Conservation (phyloP, 2,888 invertebrate genomes). For the Agonopterix arenella region DNA sequence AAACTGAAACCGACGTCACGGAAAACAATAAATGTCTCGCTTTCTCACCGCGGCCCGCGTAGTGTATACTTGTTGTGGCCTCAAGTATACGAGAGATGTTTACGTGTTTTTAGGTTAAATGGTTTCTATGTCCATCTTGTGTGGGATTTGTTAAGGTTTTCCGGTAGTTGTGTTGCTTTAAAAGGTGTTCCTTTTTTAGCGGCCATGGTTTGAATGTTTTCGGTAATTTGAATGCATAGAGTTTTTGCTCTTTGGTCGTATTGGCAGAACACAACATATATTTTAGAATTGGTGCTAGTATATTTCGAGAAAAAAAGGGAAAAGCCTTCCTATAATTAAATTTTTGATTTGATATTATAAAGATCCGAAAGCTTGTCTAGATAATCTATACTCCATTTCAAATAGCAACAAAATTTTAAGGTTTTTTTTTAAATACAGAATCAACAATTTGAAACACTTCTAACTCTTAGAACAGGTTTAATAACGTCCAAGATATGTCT, state of each 20-base stretch:
- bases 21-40: slow-evolving; percentile 20
- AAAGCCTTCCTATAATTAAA: no score
- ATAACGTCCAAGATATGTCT: no score
- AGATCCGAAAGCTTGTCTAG: no score
- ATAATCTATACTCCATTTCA: no score
- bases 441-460: no score
- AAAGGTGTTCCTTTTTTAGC: neutral
- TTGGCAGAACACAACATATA: neutral
- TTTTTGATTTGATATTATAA: no score
- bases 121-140: slow-evolving; percentile 43
- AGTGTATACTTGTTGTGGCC: slow-evolving; percentile 16
- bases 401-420: no score
- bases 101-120: slow-evolving; percentile 48
- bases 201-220: no score
- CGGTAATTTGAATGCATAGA: neutral
- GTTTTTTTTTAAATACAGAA: no score
- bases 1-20: slow-evolving; percentile 1
- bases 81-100: slow-evolving; percentile 34
- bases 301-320: no score
- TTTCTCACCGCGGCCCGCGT: neutral
- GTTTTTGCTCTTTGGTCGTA: neutral
- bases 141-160: slow-evolving; percentile 27
- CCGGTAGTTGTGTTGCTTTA: neutral
- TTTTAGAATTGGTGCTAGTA: neutral
- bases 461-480: no score